Base-by-base conservation (phyloP, 2,113 vertebrate species). In the Oryzias javanicus region DNA sequence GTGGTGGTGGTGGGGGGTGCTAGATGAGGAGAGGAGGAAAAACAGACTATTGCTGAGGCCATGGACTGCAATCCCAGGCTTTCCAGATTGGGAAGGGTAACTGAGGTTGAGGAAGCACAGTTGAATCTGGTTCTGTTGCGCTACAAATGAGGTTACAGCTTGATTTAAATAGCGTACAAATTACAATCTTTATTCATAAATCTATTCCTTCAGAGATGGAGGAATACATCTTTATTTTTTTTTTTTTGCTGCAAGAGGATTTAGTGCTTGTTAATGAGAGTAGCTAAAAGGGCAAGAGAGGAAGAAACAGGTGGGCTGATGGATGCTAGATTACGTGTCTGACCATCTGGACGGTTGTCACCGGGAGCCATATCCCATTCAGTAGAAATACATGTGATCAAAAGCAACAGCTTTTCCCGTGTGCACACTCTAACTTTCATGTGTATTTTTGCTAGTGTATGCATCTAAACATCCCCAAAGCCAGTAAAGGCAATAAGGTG, bases 281-380 rank as follows among this genome's bases (percentile, higher is more conserved):
- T 72, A 72, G 75, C 64, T 72, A 63, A 77, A 80, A 81, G 57
- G 72, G 56, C 74, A 76, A 74, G 67, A 78, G 78, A 82, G 73
- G 67, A 84, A 74, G 74, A 85, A 81, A 72, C 77, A 70, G 76
- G 72, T 72, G 58, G 72, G 52, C 79, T 87, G 86, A 83, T 87
- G 71, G 81, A 83, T 76, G 78, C 80, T 76, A 79, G 81, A 83
- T 86, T 89, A 82, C 63, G 71, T 79, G 76, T 80, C 86, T 88
- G 82, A 80, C 89, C 89, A 90, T 90, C 89, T 90, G 89, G 87
- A 80, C 83, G 45, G 78, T 76, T 88, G 86, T 87, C 84, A 86
- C 70, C 20, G 55, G 84, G 87, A 78, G 60, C 54, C 79, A 78
- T 86, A 84, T 87, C 74, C 78, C 70, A 84, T 85, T 90, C 81